Percentiles rank a stretch among this genome's conserved stretches.
These are phyloP conservation scores for Eupelmus urozonus DNA, from an alignment of 2,888 invertebrate species.

Conservation along the genomic window DNA sequence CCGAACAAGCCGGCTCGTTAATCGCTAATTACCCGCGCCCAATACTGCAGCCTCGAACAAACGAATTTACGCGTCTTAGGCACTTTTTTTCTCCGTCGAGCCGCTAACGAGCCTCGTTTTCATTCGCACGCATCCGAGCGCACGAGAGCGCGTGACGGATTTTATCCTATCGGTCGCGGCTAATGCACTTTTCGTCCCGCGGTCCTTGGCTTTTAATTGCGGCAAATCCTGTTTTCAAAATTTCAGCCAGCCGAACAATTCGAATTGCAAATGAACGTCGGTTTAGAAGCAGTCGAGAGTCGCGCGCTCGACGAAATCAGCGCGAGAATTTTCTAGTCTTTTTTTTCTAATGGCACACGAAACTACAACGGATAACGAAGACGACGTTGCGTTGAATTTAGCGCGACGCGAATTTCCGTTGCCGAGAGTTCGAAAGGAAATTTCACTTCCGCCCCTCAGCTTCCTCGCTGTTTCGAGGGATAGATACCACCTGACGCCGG, in stretches of 20 bases:
- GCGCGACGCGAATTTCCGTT: constrained; percentile 42
- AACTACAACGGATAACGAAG: constrained; percentile 21
- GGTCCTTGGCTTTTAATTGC: constrained; percentile 20
- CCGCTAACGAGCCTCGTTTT: background rate
- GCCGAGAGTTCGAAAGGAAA: constrained; percentile 47
- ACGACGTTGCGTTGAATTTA: constrained; percentile 29
- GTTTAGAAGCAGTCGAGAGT: background rate
- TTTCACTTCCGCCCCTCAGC: constrained; percentile 59
- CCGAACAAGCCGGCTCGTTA: constrained; percentile 7
- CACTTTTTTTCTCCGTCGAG: background rate
- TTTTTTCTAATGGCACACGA: too few species aligned
- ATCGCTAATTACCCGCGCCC: constrained; percentile 41
- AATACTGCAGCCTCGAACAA: constrained; percentile 2
- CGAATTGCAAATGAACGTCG: constrained; percentile 21
- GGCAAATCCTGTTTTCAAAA: constrained; percentile 36
- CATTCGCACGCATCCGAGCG: background rate
- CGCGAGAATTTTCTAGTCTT: too few species aligned
- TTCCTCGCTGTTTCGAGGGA: constrained; percentile 44
- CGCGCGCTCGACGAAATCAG: too few species aligned
- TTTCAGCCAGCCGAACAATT: background rate
- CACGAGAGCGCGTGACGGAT: background rate
- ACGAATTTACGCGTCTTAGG: constrained; percentile 1
- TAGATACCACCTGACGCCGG: constrained; percentile 60
- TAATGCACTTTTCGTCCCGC: constrained; percentile 2
- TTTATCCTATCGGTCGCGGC: background rate